Conservation (phyloP, 37 sponge, comb jelly and placozoan species). For the Eunapius fragilis region DNA sequence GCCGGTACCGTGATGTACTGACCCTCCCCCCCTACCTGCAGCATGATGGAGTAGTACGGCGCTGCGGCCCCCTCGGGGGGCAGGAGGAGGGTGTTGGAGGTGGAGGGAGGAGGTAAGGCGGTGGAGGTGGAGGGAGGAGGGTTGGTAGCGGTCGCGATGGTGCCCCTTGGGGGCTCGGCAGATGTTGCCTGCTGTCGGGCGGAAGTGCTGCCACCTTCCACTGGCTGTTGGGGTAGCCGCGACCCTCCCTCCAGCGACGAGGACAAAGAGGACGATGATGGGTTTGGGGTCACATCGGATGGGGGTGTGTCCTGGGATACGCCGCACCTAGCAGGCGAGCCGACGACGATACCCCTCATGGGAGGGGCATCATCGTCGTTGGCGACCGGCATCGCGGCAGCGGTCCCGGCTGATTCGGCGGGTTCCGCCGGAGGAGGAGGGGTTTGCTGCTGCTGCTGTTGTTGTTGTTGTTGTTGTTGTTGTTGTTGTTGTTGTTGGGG, state of each 20-base stretch:
- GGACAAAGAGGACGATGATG: neutral
- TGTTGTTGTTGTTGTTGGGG: no score
- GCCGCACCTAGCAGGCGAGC: neutral
- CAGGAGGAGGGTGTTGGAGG: no score
- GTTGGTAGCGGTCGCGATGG: no score
- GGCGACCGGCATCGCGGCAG: neutral
- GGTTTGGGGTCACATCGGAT: no score
- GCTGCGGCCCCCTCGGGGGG: neutral
- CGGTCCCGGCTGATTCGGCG: neutral
- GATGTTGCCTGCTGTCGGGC: no score
- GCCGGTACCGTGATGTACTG: constrained; percentile 62
- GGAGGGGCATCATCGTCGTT: neutral
- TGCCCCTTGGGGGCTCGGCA: no score
- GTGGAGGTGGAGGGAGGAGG: no score
- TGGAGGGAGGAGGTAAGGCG: no score
- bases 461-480: no score
- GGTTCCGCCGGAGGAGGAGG: neutral
- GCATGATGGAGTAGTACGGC: neutral
- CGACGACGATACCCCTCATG: neutral
- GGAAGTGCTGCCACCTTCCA: neutral
- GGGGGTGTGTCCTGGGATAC: neutral
- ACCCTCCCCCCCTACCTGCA: constrained; percentile 15
- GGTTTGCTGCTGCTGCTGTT: no score
- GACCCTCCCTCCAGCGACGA: neutral
- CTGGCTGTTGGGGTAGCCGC: neutral